Evolutionary conservation across 2,113 vertebrate genomes (phyloP).

Genomic region (Chamaea fasciata): DNA sequence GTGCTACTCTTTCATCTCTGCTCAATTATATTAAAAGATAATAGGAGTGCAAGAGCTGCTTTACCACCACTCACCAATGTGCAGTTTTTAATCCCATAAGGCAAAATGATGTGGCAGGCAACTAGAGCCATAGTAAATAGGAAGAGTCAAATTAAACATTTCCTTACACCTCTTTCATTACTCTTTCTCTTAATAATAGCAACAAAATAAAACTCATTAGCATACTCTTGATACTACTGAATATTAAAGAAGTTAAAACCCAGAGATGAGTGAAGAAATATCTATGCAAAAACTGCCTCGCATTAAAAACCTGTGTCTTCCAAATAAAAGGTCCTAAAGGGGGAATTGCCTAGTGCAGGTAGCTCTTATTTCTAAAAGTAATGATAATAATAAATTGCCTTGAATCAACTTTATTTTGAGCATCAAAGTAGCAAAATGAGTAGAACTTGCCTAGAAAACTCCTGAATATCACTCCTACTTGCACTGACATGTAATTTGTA

Average conservation of each 20-base stretch:
- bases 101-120: not conserved
- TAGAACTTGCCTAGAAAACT: not conserved
- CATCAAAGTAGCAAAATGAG: not conserved
- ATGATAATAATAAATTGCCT: not conserved
- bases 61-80: not conserved
- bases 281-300: not conserved
- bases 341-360: not conserved
- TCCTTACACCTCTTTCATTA: not conserved
- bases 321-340: not conserved
- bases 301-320: constrained; percentile 26
- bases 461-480: not conserved
- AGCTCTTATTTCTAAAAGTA: constrained; percentile 10
- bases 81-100: not conserved
- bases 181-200: not conserved
- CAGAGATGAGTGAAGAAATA: not conserved
- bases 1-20: not conserved
- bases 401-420: not conserved
- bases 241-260: not conserved
- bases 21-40: not conserved
- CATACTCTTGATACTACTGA: not conserved
- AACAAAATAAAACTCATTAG: not conserved
- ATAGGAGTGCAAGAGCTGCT: not conserved
- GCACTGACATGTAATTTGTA: not conserved
- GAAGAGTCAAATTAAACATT: not conserved
- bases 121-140: not conserved